A percentile compares a stretch with the other conserved stretches of the same genome.
Conservation (phyloP, 2,113 vertebrate species). For the Neomonachus schauinslandi region DNA sequence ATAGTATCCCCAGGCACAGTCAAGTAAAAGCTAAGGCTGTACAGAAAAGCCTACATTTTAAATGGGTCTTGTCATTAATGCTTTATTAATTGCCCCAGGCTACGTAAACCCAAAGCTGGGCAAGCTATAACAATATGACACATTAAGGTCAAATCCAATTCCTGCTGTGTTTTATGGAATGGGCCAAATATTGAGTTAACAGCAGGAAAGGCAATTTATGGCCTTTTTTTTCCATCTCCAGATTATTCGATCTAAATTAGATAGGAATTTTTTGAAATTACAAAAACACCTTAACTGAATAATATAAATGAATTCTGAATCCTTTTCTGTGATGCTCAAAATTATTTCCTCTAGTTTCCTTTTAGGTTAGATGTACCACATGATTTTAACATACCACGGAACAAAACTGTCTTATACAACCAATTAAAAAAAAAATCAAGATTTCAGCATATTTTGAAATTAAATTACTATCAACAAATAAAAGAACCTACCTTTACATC, state of each 20-base stretch:
- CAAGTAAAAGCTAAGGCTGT: constrained; percentile 91
- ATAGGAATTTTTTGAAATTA: constrained; percentile 78
- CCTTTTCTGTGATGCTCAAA: constrained; percentile 67
- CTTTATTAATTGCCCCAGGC: constrained; percentile 99
- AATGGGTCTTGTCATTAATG: constrained; percentile 99
- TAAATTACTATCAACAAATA: not conserved
- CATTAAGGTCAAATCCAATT: constrained; percentile 97
- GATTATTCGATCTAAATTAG: constrained; percentile 88
- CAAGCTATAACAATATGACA: constrained; percentile 96
- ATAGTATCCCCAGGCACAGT: constrained; percentile 88
- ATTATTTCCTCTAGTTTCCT: constrained; percentile 53
- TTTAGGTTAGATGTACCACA: constrained; percentile 23
- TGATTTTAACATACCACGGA: constrained; percentile 60
- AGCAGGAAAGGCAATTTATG: constrained; percentile 91
- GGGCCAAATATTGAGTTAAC: constrained; percentile 93
- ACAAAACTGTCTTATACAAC: not conserved
- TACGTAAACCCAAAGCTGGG: constrained; percentile 89
- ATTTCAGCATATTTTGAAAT: not conserved
- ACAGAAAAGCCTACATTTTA: constrained; percentile 96
- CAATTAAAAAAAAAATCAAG: not conserved
- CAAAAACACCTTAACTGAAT: constrained; percentile 77
- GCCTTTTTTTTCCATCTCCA: constrained; percentile 83
- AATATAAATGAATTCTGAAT: constrained; percentile 79
- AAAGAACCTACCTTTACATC: constrained; percentile 94
- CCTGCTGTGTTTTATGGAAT: constrained; percentile 92